phyloP scores from a whole-genome alignment of 2,888 invertebrate species.

The Hydrotaea diabolus region DNA sequence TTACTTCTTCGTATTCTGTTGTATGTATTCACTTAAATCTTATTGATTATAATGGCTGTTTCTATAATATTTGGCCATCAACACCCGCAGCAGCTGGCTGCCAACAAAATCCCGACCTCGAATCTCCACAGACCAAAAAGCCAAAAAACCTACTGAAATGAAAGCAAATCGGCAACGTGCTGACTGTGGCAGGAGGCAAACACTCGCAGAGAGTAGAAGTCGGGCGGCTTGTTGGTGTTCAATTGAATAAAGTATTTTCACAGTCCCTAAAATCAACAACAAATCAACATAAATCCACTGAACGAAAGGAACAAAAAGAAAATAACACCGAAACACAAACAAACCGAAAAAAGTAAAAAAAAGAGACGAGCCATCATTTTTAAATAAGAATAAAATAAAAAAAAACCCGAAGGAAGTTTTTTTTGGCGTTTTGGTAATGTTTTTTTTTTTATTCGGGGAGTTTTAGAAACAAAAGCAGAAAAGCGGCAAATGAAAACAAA shows the following conservation, averaged over 20 bases:
- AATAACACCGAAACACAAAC: background rate
- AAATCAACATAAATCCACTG: conserved; percentile 43
- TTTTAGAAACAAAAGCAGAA: background rate
- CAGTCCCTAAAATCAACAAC: conserved; percentile 37
- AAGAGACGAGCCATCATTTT: no score
- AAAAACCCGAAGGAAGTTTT: conserved; percentile 14
- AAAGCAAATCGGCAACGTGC: background rate
- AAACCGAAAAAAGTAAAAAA: background rate
- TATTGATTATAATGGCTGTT: conserved; percentile 34
- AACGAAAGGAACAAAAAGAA: background rate
- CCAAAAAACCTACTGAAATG: background rate
- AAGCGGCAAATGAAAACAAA: background rate
- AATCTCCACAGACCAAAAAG: background rate
- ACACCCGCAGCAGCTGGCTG: background rate
- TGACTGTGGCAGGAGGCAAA: background rate
- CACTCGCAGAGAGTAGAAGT: background rate
- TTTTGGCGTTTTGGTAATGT: conserved; percentile 4
- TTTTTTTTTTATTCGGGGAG: background rate
- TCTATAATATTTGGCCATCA: conserved; percentile 9
- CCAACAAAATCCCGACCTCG: background rate
- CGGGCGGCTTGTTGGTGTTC: conserved; percentile 7
- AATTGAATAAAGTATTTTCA: conserved; percentile 42
- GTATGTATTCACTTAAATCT: conserved; percentile 21
- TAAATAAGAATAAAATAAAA: conserved; percentile 16
- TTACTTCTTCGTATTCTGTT: background rate